Evolutionary conservation across 2,113 vertebrate species (phyloP).

Genomic region (Lophochroa leadbeateri): DNA sequence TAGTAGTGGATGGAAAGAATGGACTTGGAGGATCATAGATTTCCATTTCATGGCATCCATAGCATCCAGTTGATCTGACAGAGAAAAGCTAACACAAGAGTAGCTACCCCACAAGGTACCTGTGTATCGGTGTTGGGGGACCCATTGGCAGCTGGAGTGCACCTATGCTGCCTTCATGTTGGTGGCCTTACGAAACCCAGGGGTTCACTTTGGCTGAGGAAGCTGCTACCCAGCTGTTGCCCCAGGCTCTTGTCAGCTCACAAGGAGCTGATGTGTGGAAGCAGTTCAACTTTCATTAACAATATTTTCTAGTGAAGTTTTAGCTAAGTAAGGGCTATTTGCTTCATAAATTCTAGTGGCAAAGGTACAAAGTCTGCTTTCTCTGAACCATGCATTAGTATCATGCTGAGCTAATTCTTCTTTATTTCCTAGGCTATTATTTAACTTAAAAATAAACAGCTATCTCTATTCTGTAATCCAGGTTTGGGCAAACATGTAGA

Average conservation of each 20-base stretch:
- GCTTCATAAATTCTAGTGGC: background rate
- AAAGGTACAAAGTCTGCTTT: background rate
- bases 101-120: background rate
- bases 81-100: background rate
- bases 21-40: background rate
- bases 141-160: background rate
- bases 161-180: background rate
- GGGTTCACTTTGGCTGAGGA: background rate
- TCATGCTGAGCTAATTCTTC: background rate
- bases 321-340: background rate
- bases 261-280: background rate
- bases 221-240: background rate
- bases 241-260: background rate
- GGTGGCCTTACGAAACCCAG: background rate
- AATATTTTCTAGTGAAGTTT: background rate
- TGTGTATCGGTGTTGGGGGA: background rate
- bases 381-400: background rate
- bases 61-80: background rate
- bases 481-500: background rate
- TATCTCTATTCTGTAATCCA: background rate
- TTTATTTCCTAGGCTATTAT: background rate
- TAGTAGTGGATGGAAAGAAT: background rate
- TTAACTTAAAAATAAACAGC: background rate
- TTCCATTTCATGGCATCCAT: background rate
- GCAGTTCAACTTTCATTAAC: background rate